Percentiles rank a stretch among this genome's conserved stretches.
Conservation (phyloP, 1,140 invertebrate genomes). For the Stegodyphus dumicola region DNA sequence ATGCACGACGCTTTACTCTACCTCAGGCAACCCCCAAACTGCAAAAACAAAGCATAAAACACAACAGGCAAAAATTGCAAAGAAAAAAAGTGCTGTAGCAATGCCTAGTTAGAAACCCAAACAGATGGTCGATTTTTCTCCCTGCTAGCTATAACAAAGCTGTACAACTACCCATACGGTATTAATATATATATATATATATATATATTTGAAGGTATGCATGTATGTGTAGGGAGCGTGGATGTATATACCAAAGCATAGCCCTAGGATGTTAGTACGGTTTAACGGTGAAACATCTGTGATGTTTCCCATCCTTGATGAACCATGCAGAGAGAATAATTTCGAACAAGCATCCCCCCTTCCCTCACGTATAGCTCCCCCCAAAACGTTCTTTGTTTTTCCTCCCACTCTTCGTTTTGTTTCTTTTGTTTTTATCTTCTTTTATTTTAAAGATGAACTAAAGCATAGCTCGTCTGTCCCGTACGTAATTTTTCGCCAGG, state of each 20-base stretch:
- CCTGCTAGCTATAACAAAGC: not conserved
- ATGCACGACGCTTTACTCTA: not conserved
- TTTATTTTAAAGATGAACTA: constrained; percentile 26
- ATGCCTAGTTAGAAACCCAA: constrained; percentile 45
- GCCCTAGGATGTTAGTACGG: not conserved
- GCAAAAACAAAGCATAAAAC: constrained; percentile 19
- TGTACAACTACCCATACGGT: constrained; percentile 23
- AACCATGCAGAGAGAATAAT: constrained; percentile 52
- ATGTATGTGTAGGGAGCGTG: constrained; percentile 13
- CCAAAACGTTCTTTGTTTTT: constrained; percentile 26
- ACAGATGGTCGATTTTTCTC: constrained; percentile 41
- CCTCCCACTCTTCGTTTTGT: constrained; percentile 11
- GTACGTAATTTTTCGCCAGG: constrained; percentile 23
- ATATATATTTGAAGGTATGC: constrained; percentile 19
- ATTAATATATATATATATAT: constrained; percentile 36
- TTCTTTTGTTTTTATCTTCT: not conserved
- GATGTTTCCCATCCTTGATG: constrained; percentile 47
- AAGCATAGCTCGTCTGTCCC: not conserved
- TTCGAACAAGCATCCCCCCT: not conserved
- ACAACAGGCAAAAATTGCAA: constrained; percentile 21
- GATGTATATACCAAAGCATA: not conserved
- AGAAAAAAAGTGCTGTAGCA: not conserved
- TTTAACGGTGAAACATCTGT: constrained; percentile 5
- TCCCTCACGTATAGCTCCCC: constrained; percentile 9
- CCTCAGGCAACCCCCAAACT: not conserved